Evolutionary conservation across 1,140 invertebrate species (phyloP).

Genomic region (Callitettix versicolor): DNA sequence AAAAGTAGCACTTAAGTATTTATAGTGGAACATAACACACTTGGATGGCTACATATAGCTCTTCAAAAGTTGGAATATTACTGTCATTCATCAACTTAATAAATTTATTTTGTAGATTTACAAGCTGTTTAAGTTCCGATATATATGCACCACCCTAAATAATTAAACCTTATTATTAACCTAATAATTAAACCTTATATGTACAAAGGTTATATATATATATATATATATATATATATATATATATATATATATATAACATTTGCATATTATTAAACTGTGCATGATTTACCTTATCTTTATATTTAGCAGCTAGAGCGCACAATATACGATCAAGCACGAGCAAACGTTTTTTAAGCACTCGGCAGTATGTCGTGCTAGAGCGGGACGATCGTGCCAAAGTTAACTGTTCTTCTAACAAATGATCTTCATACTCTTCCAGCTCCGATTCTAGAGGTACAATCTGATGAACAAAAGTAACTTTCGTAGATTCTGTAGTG

Average conservation of each 20-base stretch:
- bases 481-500: neutral
- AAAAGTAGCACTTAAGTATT: too few species aligned
- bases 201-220: too few species aligned
- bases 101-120: too few species aligned
- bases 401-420: slow-evolving; percentile 42
- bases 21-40: too few species aligned
- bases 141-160: too few species aligned
- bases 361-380: slow-evolving; percentile 43
- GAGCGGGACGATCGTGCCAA: slow-evolving; percentile 41
- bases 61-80: too few species aligned
- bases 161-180: too few species aligned
- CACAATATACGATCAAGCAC: slow-evolving; percentile 49
- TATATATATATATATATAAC: too few species aligned
- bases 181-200: too few species aligned
- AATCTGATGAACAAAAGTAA: neutral
- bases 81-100: neutral
- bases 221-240: too few species aligned
- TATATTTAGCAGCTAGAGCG: slow-evolving; percentile 45
- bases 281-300: slow-evolving; percentile 31
- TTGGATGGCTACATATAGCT: neutral
- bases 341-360: slow-evolving; percentile 43
- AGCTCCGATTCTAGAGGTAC: slow-evolving; percentile 35
- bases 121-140: too few species aligned
- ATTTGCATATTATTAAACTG: too few species aligned
- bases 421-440: slow-evolving; percentile 39